Evolutionary conservation across 30 jellyfish, hydroid and myxozoan species (phyloP).

Genomic region (Pseudorhiza aurosa): DNA sequence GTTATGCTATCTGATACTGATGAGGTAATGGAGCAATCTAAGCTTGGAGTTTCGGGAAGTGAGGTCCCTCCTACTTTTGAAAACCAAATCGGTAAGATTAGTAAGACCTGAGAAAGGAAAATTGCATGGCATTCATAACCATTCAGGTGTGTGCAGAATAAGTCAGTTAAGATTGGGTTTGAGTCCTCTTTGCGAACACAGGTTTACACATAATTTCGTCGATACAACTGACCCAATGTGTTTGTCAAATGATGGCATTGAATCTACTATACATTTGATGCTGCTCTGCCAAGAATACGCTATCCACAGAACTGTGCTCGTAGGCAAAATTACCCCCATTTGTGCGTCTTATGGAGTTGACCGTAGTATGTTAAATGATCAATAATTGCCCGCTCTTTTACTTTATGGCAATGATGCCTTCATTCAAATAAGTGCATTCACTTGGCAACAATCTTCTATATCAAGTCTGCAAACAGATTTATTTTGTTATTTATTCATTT

Average conservation of each 20-base stretch:
- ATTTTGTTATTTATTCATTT: too few species aligned
- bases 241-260: constrained; percentile 27
- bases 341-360: constrained; percentile 48
- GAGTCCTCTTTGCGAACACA: neutral
- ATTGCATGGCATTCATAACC: too few species aligned
- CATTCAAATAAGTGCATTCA: neutral
- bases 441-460: constrained; percentile 9
- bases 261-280: constrained; percentile 6
- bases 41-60: too few species aligned
- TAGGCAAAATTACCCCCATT: constrained; percentile 16
- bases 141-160: too few species aligned
- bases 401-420: constrained; percentile 39
- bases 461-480: neutral
- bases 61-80: too few species aligned
- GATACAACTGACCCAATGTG: constrained; percentile 46
- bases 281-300: constrained; percentile 53
- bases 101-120: too few species aligned
- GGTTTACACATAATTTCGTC: neutral
- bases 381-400: constrained; percentile 20
- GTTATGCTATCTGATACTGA: too few species aligned
- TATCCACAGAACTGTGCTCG: constrained; percentile 39
- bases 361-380: constrained; percentile 15
- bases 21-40: too few species aligned
- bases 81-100: too few species aligned
- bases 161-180: too few species aligned